Conservation (phyloP, 2,888 invertebrate species). For the Lumbricus terrestris region DNA sequence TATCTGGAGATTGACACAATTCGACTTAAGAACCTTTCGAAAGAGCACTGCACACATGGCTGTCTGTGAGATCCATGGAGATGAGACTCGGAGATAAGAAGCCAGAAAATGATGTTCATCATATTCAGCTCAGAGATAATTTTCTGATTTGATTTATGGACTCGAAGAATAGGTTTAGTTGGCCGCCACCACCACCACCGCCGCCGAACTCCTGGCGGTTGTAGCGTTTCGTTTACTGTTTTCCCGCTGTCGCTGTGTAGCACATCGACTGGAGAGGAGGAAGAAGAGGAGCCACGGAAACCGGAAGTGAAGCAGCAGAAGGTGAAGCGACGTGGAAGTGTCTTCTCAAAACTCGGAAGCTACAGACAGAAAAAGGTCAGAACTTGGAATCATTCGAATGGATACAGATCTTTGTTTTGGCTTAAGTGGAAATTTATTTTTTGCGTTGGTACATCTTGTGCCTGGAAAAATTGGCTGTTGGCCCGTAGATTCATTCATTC, state of each 20-base stretch:
- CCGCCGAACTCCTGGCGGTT: no score
- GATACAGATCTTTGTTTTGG: no score
- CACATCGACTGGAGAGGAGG: slow-evolving; percentile 19
- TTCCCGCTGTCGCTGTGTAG: neutral
- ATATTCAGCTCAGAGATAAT: neutral
- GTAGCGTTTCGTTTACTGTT: neutral
- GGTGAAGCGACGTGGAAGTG: slow-evolving; percentile 32
- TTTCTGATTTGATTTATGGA: neutral
- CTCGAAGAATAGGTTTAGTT: neutral
- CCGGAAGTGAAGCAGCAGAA: slow-evolving; percentile 21
- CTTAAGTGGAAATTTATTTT: no score
- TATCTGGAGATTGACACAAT: neutral
- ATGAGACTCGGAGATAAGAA: neutral
- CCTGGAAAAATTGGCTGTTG: no score
- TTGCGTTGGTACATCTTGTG: no score
- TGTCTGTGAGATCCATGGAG: neutral
- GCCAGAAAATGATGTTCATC: neutral
- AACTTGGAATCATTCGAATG: no score
- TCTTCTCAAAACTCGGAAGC: slow-evolving; percentile 54
- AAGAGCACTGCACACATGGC: neutral
- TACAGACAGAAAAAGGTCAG: slow-evolving; percentile 48
- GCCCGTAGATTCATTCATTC: no score
- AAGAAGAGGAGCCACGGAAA: slow-evolving; percentile 8
- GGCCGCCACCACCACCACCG: no score
- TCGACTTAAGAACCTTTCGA: neutral